Conservation (phyloP, 2,113 vertebrate species). For the Ibidorhyncha struthersii region DNA sequence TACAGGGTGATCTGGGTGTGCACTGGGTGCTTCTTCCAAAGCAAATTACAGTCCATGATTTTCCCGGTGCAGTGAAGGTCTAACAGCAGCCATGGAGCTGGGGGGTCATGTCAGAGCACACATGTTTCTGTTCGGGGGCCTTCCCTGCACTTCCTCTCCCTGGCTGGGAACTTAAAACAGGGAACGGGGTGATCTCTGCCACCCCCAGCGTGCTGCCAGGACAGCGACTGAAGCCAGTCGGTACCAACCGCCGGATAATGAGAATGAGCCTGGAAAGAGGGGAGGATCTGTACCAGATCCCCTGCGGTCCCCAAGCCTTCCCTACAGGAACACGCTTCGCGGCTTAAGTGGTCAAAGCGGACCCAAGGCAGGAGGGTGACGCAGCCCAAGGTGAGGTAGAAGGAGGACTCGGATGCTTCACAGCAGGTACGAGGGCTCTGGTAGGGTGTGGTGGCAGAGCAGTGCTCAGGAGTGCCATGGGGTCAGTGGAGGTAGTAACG, state of each 20-base stretch:
- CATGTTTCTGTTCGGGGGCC: not conserved
- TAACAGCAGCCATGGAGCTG: not conserved
- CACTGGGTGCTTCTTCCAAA: not conserved
- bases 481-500: not conserved
- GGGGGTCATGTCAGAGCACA: accelerated
- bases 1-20: not conserved
- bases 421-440: not conserved
- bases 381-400: not conserved
- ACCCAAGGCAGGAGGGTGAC: not conserved
- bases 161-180: accelerated
- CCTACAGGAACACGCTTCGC: accelerated
- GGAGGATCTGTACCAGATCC: not conserved
- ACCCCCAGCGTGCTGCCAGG: not conserved
- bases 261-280: accelerated
- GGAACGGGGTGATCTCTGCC: not conserved
- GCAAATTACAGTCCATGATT: accelerated
- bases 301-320: not conserved
- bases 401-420: not conserved
- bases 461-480: not conserved
- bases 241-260: not conserved
- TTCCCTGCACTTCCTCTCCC: not conserved
- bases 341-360: accelerated
- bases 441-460: accelerated
- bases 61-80: not conserved
- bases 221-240: too few relatives aligned